Base-by-base conservation (phyloP, 2,113 vertebrate species). In the Gymnocephalus cernua region DNA sequence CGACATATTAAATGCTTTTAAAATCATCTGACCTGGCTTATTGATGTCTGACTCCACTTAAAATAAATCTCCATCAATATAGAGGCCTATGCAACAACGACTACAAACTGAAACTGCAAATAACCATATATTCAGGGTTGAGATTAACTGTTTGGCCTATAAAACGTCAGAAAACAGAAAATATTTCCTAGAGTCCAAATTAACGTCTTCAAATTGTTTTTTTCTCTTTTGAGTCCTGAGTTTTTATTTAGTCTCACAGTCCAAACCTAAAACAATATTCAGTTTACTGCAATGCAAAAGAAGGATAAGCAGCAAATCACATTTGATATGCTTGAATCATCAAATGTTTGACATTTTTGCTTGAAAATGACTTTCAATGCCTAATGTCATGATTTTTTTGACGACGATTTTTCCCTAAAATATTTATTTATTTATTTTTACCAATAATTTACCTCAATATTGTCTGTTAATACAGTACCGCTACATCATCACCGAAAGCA, bases 1-100 rank as follows among this genome's bases (percentile, higher is more conserved):
- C 4, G 6, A 44, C 27, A 41, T 32, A 54, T 61, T 35, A 68
- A 81, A 59, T 3, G 67, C 66, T 89, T 82, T 86, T 75, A 72
- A 85, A 81, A 80, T 25, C 56, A 69, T 27, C 38, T 27, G 29
- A 77, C 32, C 1, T 0, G 6, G 14, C 14, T 38, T 72, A 84
- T 77, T 77, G 70, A 85, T 56, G 19, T 73, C 23, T 47, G 69
- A 67, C 27, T 57, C 27, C 23, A 68, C 41, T 54, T 62, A 29
- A 71, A 61, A 70, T 11, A 38, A 4, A 72, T 59, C 14, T 59
- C 25, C 13, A 23, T 25, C 6, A 50, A 65, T 41, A 58, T 12
- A 0, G 6, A 32, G 25, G n/a, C 5, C 19, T 3, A 3, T 29
- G 19, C 35, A 62, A 32, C 3, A 23, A n/a, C 14, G 1, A 44